Evolutionary conservation across 35 echinoderm and acorn worm species (phyloP), one percentile per base, ranked within the genome.

Genomic region (Nesometra sesokonis): DNA sequence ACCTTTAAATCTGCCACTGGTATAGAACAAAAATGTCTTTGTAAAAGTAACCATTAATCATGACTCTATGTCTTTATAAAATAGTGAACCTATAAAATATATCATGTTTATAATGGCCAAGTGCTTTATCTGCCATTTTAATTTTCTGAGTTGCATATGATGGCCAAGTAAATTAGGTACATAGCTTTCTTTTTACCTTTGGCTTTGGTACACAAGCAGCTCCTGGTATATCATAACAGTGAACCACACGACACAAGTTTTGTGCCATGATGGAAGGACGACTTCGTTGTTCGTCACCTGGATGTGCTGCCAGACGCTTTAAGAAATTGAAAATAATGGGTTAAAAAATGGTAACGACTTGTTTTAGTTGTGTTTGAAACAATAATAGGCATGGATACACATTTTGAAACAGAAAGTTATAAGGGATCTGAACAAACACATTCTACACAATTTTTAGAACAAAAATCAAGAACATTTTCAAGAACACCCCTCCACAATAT

Each of bases 151-250:
- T 29, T 11, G 32, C 11, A 15, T n/a, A 36, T 35, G 9, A 79
- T 33, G 21, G 21, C 4, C 29, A 31, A 30, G 4, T 8, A 31
- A 30, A 79, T 31, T 5, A 30, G 4, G 21, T 8, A 5, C 29
- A 79, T 79, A 33, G 4, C 4, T 30, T 31, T 33, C 4, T 33
- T 21, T 32, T 30, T 81, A 93, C 95, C 46, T 98, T 86, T 47
- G 95, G 95, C 35, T 91, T 91, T 30, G 95, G 95, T 34, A 98
- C 95, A 88, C 84, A 98, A n/a, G 95, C 95, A 80, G 82, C 39
- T 8, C 92, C 92, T 79, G 95, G 95, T n/a, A 98, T 98, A 5
- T 78, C 83, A 86, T 94, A 98, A 46, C 90, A 85, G 2, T 91
- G 92, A 31, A 94, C 90, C 35, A 98, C 95, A 5, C 91, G 7